phyloP scores from a whole-genome alignment of 2,888 invertebrate species.

The Gibbula magus region DNA sequence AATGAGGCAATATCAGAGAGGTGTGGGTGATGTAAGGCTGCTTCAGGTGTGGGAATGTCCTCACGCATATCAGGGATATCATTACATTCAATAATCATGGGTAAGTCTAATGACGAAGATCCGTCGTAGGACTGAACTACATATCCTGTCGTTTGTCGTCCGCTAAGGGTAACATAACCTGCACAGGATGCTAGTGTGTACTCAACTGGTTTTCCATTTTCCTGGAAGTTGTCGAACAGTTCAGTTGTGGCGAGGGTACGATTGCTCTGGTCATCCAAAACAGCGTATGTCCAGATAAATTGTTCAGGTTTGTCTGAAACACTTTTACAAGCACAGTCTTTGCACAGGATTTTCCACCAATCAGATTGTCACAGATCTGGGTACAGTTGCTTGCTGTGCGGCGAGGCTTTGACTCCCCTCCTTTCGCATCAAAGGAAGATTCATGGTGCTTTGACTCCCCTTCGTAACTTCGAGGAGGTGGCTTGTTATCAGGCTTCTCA shows the following conservation, averaged over 20 bases:
- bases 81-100: constrained; percentile 35
- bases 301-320: constrained; percentile 26
- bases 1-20: constrained; percentile 26
- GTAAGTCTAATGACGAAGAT: constrained; percentile 7
- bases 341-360: constrained; percentile 30
- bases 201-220: background rate
- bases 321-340: constrained; percentile 26
- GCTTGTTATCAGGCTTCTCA: background rate
- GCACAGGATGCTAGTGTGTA: constrained; percentile 38
- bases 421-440: background rate
- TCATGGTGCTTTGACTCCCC: background rate
- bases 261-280: constrained; percentile 40
- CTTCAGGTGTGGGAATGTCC: constrained; percentile 39
- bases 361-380: constrained; percentile 21
- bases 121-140: constrained; percentile 34
- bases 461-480: background rate
- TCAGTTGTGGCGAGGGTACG: constrained; percentile 29
- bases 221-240: constrained; percentile 32
- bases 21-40: constrained; percentile 30
- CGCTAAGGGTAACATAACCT: constrained; percentile 29
- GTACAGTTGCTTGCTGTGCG: constrained; percentile 6
- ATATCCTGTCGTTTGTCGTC: constrained; percentile 22
- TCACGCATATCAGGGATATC: constrained; percentile 32
- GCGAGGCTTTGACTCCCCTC: background rate
- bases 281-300: constrained; percentile 23